These are phyloP conservation scores for Poliocrania exsul DNA, from an alignment of 2,797 vertebrate genomes.

Conservation along the genomic window DNA sequence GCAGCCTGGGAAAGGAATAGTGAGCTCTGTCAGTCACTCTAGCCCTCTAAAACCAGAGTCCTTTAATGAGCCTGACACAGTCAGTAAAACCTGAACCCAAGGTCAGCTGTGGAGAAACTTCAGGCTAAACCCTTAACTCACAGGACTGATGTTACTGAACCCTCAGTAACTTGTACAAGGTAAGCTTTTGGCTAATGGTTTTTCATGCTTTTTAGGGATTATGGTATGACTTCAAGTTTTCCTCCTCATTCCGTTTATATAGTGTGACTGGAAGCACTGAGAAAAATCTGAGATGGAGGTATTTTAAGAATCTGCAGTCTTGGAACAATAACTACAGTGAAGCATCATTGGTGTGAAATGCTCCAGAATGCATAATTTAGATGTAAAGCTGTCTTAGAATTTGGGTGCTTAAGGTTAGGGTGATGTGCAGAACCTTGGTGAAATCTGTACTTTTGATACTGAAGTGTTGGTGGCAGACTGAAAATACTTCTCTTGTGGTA, in stretches of 20 bases:
- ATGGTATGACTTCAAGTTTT: not conserved
- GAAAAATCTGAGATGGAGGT: not conserved
- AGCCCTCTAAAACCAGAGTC: not conserved
- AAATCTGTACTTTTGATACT: not conserved
- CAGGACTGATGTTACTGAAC: not conserved
- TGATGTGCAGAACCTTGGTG: not conserved
- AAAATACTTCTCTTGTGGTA: not conserved
- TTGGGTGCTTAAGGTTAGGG: not conserved
- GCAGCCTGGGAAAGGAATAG: not conserved
- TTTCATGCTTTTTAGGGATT: not conserved
- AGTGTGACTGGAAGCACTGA: not conserved
- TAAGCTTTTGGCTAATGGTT: not conserved
- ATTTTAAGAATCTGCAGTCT: not conserved
- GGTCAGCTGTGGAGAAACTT: not conserved
- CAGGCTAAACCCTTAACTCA: not conserved
- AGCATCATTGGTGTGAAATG: not conserved
- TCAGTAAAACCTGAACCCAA: not conserved
- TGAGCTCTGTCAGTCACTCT: not conserved
- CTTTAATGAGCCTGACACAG: not conserved
- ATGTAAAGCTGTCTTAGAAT: not conserved
- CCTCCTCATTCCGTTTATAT: not conserved
- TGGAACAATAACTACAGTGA: not conserved
- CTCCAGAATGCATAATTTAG: not conserved
- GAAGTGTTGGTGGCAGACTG: not conserved
- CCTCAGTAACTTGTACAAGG: not conserved